These are phyloP conservation scores for Poeciliopsis turrubarensis DNA, from an alignment of 2,113 vertebrate species.

Conservation along the genomic window DNA sequence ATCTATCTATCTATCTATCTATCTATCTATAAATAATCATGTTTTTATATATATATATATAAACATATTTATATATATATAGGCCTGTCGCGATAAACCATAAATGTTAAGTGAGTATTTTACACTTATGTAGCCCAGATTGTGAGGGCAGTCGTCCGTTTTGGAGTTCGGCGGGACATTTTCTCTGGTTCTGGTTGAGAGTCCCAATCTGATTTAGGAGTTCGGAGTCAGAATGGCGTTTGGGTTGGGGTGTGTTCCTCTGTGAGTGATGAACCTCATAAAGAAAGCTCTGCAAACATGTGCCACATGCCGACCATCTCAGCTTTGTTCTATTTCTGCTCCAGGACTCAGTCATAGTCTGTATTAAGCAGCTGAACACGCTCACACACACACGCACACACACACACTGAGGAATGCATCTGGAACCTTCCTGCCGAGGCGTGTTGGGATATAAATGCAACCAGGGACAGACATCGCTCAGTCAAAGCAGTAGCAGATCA, in stretches of 20 bases:
- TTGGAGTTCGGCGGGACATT: too few species aligned
- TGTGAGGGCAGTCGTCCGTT: too few species aligned
- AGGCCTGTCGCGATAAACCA: too few species aligned
- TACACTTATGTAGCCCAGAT: too few species aligned
- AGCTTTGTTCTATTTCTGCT: slow-evolving; percentile 79
- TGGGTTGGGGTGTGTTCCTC: not conserved
- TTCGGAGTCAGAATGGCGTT: not conserved
- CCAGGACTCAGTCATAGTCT: slow-evolving; percentile 45
- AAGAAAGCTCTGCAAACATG: not conserved
- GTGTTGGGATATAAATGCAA: slow-evolving; percentile 57
- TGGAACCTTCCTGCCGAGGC: slow-evolving; percentile 67
- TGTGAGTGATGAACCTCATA: not conserved
- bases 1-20: too few species aligned
- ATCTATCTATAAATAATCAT: too few species aligned
- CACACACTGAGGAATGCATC: slow-evolving; percentile 51
- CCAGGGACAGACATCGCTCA: slow-evolving; percentile 9
- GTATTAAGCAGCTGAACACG: slow-evolving; percentile 49
- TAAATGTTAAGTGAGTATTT: too few species aligned
- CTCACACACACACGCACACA: slow-evolving; percentile 33
- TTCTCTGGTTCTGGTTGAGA: not conserved
- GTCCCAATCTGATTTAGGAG: not conserved
- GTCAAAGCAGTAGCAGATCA: slow-evolving; percentile 14
- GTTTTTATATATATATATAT: too few species aligned
- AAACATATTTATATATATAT: too few species aligned
- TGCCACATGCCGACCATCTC: slow-evolving; percentile 69